Base-by-base conservation (phyloP, 1,140 invertebrate species). In the Eumeta japonica region DNA sequence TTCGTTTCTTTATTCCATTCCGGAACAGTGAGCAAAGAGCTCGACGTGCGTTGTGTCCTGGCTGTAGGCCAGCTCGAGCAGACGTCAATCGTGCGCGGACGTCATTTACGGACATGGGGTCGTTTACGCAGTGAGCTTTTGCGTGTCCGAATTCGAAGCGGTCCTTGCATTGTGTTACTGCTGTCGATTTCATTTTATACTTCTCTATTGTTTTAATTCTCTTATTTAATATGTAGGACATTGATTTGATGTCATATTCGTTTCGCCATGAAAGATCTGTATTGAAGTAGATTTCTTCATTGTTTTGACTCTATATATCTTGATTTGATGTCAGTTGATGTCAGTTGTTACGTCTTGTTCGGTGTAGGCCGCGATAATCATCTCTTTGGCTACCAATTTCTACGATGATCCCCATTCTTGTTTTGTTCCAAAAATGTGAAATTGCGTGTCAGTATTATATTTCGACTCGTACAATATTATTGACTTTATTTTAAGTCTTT, bases 131-230 rank as follows among this genome's bases (percentile, higher is more conserved):
- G 28, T 30, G 28, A 13, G 28, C 28, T 30, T 30, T 7, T 10
- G 13, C 28, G 28, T 30, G 28, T 5, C 28, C 28, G 13, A 30
- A 30, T 10, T 5, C 28, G 5, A 30, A 12, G 28, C 28, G 13
- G 28, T 30, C 13, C 13, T 30, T 30, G 28, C 28, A 30, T 12
- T 30, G 28, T 5, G 28, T 30, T 30, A 30, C 28, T 12, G 28
- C 28, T 12, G 28, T 30, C 5, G 5, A 12, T 30, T 30, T 30
- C 13, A 30, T 12, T 30, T 13, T 30, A 30, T 30, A 30, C 12
- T 13, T 30, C 12, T 30, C 28, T 9, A 30, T 30, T 12, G 7
- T n/a, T n/a, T n/a, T n/a, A n/a, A n/a, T n/a, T n/a, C n/a, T n/a
- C n/a, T n/a, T n/a, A n/a, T n/a, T n/a, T n/a, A n/a, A n/a, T n/a